Conservation (phyloP, 2,797 vertebrate genomes). For the Galagoides demidoff region DNA sequence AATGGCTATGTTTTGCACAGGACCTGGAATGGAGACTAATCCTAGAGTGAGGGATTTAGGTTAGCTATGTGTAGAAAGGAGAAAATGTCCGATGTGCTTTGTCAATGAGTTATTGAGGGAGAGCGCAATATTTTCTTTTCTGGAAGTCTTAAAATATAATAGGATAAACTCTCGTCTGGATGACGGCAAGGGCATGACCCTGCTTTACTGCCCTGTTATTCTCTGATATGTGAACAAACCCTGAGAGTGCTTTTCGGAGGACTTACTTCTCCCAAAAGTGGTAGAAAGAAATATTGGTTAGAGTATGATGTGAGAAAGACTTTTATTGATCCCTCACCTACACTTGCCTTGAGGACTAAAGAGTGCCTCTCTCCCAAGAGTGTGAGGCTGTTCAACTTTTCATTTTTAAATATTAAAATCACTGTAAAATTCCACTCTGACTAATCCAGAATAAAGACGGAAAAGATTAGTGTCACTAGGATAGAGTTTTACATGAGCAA, state of each 20-base stretch:
- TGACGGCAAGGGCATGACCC: slow-evolving; percentile 47
- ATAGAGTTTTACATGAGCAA: slow-evolving; percentile 61
- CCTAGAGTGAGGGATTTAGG: background rate
- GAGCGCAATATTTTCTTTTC: slow-evolving; percentile 39
- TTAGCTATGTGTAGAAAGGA: slow-evolving; percentile 7
- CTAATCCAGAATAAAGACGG: slow-evolving; percentile 68
- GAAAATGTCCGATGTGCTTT: slow-evolving; percentile 38
- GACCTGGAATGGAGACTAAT: background rate
- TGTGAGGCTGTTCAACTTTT: slow-evolving; percentile 38
- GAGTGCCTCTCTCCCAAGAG: slow-evolving; percentile 52
- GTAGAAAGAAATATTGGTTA: slow-evolving; percentile 41
- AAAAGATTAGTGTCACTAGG: slow-evolving; percentile 71
- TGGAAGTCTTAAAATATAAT: slow-evolving; percentile 64
- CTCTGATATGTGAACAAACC: slow-evolving; percentile 36
- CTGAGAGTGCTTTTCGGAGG: slow-evolving; percentile 55
- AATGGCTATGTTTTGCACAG: background rate
- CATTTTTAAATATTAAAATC: slow-evolving; percentile 72
- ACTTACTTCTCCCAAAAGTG: slow-evolving; percentile 41
- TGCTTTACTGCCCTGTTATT: background rate
- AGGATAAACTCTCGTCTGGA: slow-evolving; percentile 24
- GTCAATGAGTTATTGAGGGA: slow-evolving; percentile 49
- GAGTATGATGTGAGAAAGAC: slow-evolving; percentile 50
- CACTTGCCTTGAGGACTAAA: slow-evolving; percentile 54
- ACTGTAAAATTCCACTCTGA: slow-evolving; percentile 68
- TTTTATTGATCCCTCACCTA: slow-evolving; percentile 71